Conservation (phyloP, 2,113 vertebrate species). For the Psittacula cyanocephala region DNA sequence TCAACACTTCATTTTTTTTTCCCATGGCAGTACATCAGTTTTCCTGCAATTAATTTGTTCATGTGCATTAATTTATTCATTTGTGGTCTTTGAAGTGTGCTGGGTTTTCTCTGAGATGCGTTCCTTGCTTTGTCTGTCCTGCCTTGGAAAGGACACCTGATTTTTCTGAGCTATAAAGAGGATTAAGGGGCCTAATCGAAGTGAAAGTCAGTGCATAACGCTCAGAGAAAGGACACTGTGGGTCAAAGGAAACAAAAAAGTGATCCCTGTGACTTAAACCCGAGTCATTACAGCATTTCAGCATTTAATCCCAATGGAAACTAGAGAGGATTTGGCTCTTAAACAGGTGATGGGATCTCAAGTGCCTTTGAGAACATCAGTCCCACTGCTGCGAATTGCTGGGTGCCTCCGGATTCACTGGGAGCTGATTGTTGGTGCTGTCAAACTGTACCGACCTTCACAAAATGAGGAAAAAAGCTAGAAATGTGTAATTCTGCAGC, state of each 20-base stretch:
- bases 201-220: not conserved
- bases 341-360: not conserved
- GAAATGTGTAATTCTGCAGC: accelerated
- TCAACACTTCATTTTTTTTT: accelerated
- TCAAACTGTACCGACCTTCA: accelerated
- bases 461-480: accelerated
- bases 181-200: not conserved
- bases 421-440: not conserved
- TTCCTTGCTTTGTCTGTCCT: not conserved
- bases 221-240: not conserved
- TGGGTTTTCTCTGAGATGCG: not conserved
- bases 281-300: accelerated
- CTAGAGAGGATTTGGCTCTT: too few species aligned
- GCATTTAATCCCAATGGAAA: not conserved
- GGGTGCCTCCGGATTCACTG: accelerated
- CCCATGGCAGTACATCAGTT: accelerated
- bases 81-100: not conserved
- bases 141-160: not conserved
- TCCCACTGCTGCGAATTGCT: not conserved
- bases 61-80: accelerated
- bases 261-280: not conserved
- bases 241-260: not conserved
- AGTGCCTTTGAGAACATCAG: not conserved
- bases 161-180: not conserved
- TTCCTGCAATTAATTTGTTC: not conserved